These are phyloP conservation scores for Argentina silus DNA, from an alignment of 2,797 vertebrate genomes.

Conservation along the genomic window DNA sequence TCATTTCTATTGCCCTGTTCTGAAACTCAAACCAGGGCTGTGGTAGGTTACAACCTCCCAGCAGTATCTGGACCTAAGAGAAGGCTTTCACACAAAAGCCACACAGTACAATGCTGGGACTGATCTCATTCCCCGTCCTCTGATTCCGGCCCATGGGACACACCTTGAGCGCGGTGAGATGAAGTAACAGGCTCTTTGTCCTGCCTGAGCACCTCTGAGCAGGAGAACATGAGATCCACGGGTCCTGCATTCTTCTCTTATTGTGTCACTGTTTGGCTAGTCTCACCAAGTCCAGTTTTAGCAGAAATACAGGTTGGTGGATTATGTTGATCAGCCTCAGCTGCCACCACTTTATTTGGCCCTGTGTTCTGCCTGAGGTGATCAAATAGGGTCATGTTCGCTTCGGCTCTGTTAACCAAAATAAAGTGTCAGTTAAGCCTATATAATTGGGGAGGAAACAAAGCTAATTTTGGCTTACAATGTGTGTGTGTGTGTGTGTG, in stretches of 20 bases:
- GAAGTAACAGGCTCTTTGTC: slow-evolving; percentile 44
- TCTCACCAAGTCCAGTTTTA: slow-evolving; percentile 34
- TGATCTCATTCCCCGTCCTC: slow-evolving; percentile 37
- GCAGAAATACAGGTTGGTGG: slow-evolving; percentile 64
- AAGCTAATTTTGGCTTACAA: slow-evolving; percentile 31
- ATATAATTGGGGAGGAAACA: neutral
- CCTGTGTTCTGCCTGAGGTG: slow-evolving; percentile 10
- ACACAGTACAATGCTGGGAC: slow-evolving; percentile 13
- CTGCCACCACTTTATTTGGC: slow-evolving; percentile 38
- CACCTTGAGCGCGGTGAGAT: slow-evolving; percentile 24
- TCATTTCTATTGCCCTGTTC: neutral
- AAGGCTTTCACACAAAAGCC: neutral
- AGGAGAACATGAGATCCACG: slow-evolving; percentile 47
- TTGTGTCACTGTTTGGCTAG: slow-evolving; percentile 51
- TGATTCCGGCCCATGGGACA: slow-evolving; percentile 31
- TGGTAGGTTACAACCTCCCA: neutral
- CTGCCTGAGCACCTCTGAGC: slow-evolving; percentile 32
- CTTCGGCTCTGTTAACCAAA: slow-evolving; percentile 26
- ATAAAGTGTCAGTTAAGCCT: slow-evolving; percentile 20
- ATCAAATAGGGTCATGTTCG: slow-evolving; percentile 32
- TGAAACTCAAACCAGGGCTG: neutral
- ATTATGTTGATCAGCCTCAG: slow-evolving; percentile 43
- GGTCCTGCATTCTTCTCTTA: slow-evolving; percentile 46
- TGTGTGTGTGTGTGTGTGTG: slow-evolving; percentile 18
- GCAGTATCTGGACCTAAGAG: slow-evolving; percentile 9